A percentile compares a stretch with the other conserved stretches of the same genome.
phyloP scores from a whole-genome alignment of 2,888 invertebrate genomes.

The Drosophila mulleri region DNA sequence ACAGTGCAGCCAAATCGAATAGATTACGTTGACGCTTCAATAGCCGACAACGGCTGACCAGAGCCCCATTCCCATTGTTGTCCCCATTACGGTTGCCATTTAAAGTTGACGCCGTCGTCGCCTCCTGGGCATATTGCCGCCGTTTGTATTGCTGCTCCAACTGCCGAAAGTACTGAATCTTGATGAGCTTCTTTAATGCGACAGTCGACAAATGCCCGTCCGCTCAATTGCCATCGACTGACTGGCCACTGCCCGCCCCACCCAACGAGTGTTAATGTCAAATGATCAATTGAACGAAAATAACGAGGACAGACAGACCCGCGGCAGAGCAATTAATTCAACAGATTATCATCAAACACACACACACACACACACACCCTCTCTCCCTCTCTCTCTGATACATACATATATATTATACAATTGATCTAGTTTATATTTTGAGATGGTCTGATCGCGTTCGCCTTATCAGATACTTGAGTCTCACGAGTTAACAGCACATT shows the following conservation, averaged over 20 bases:
- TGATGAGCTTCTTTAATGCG: slow-evolving; percentile 52
- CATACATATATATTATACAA: slow-evolving; percentile 1
- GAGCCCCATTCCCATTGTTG: slow-evolving; percentile 24
- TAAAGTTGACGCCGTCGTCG: slow-evolving; percentile 43
- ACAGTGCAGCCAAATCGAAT: slow-evolving; percentile 81
- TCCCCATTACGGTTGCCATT: slow-evolving; percentile 22
- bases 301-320: slow-evolving; percentile 58
- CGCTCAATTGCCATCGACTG: slow-evolving; percentile 67
- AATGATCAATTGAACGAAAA: slow-evolving; percentile 71
- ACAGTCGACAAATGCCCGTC: slow-evolving; percentile 27
- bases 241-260: slow-evolving; percentile 44
- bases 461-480: slow-evolving; percentile 19
- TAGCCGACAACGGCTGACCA: slow-evolving; percentile 57
- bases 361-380: neutral
- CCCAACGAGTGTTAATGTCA: slow-evolving; percentile 70
- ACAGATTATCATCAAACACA: slow-evolving; percentile 46
- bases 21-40: slow-evolving; percentile 74
- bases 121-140: slow-evolving; percentile 54
- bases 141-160: slow-evolving; percentile 67
- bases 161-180: slow-evolving; percentile 81
- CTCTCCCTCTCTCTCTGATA: neutral
- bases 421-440: slow-evolving; percentile 12
- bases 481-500: slow-evolving; percentile 26
- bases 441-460: neutral
- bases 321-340: slow-evolving; percentile 45